Conservation (phyloP, 2,888 invertebrate genomes). For the Nezara viridula region DNA sequence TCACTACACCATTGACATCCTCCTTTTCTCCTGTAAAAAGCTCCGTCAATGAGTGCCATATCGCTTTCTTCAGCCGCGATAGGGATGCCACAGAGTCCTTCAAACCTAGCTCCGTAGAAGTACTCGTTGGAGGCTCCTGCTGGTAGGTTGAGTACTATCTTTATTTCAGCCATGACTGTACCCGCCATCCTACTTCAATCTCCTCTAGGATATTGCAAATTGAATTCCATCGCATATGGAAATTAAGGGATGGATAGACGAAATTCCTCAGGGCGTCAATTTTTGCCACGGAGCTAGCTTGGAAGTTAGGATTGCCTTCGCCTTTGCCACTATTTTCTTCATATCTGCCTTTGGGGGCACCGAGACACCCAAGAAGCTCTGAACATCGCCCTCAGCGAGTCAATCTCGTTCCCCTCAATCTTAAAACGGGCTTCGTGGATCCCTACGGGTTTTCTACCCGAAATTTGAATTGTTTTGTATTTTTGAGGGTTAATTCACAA, state of each 20-base stretch:
- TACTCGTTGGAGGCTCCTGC: not conserved
- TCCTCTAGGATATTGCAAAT: conserved; percentile 61
- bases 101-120: not conserved
- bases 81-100: not conserved
- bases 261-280: conserved; percentile 52
- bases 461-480: not conserved
- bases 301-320: not conserved
- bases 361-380: conserved; percentile 42
- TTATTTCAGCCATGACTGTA: not conserved
- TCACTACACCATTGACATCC: too few relatives aligned
- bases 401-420: not conserved
- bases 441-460: conserved; percentile 24
- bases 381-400: not conserved
- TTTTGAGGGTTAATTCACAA: not conserved
- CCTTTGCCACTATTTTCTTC: not conserved
- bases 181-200: not conserved
- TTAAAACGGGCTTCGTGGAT: not conserved
- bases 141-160: not conserved
- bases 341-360: not conserved
- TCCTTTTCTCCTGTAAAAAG: too few relatives aligned
- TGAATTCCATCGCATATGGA: not conserved
- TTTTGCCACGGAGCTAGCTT: conserved; percentile 53
- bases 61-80: not conserved
- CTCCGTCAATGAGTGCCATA: not conserved
- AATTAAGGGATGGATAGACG: not conserved